Evolutionary conservation across 2,113 vertebrate species (phyloP).

Genomic region (Pygathrix nemaeus): DNA sequence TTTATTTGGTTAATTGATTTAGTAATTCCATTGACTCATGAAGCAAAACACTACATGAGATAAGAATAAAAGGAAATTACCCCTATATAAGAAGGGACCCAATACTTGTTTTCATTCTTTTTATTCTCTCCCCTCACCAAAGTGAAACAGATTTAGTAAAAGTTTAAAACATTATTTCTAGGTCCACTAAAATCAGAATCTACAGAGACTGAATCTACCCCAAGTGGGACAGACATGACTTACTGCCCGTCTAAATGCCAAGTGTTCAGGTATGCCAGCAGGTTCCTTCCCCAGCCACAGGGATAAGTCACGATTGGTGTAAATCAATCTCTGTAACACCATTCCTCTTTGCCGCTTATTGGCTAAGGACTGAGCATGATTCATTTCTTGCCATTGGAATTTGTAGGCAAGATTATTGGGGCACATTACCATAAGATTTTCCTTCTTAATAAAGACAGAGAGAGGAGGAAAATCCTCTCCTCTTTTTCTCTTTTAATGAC

Average conservation of each 20-base stretch:
- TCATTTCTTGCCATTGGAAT: neutral
- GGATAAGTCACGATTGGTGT: neutral
- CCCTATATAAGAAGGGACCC: neutral
- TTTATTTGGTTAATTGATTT: neutral
- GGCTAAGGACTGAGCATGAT: neutral
- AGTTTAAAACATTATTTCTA: constrained; percentile 38
- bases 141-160: neutral
- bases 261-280: neutral
- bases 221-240: neutral
- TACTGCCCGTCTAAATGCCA: neutral
- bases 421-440: neutral
- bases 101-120: neutral
- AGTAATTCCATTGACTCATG: neutral
- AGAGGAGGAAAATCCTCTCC: neutral
- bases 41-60: neutral
- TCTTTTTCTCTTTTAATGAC: neutral
- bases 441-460: neutral
- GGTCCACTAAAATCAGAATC: neutral
- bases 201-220: neutral
- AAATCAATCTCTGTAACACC: neutral
- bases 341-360: neutral
- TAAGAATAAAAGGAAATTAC: constrained; percentile 28
- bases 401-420: neutral
- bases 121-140: neutral
- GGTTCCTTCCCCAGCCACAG: neutral